A percentile compares a stretch with the other conserved stretches of the same genome.
Conservation (phyloP, 2,888 invertebrate genomes). For the Nemurella pictetii region DNA sequence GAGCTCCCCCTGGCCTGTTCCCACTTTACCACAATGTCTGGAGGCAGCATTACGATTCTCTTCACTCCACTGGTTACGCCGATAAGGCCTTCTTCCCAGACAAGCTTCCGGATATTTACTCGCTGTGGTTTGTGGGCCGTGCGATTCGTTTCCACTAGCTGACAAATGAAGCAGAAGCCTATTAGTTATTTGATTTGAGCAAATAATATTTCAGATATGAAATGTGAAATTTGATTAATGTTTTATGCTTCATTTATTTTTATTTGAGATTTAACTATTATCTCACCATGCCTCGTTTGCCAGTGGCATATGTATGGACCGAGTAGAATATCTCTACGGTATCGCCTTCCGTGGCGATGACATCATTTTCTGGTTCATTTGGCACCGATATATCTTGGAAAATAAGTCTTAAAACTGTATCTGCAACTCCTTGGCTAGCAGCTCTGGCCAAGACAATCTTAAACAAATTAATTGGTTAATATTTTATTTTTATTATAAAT, state of each 20-base stretch:
- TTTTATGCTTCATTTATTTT: neutral
- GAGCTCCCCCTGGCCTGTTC: no score
- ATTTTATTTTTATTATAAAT: no score
- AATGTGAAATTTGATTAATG: neutral
- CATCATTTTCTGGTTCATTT: neutral
- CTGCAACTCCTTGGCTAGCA: constrained; percentile 5
- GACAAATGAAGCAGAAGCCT: neutral
- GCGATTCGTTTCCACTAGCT: constrained; percentile 37
- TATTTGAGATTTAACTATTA: neutral
- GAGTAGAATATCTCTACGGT: constrained; percentile 35
- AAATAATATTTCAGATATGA: neutral
- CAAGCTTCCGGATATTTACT: constrained; percentile 37
- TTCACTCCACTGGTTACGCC: constrained; percentile 35
- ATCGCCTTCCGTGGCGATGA: constrained; percentile 34
- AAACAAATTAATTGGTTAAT: no score
- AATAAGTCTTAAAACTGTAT: constrained; percentile 11
- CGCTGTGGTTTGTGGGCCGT: constrained; percentile 33
- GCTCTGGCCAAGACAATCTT: constrained; percentile 38
- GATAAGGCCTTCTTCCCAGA: constrained; percentile 40
- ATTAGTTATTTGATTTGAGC: neutral
- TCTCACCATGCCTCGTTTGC: constrained; percentile 33
- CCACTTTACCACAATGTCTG: constrained; percentile 33
- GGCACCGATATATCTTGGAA: constrained; percentile 35
- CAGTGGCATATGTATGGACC: constrained; percentile 21
- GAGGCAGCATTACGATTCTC: constrained; percentile 35